Conservation (phyloP, 2,113 vertebrate genomes). For the Ailurus styani region DNA sequence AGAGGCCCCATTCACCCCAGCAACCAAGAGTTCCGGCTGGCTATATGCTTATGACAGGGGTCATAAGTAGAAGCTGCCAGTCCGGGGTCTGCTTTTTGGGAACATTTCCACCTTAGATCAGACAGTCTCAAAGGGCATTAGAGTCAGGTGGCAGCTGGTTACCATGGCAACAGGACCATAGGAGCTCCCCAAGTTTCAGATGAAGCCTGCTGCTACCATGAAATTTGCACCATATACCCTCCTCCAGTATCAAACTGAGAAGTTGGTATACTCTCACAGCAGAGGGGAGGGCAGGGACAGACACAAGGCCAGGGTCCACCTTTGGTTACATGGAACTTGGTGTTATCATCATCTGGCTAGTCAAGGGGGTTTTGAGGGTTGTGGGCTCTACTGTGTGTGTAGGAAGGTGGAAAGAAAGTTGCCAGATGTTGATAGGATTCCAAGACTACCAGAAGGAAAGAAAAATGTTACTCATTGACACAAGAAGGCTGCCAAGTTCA, state of each 20-base stretch:
- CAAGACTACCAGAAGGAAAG: neutral
- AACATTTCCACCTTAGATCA: conserved; percentile 74
- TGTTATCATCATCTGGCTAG: neutral
- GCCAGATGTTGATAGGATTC: neutral
- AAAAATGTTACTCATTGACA: neutral
- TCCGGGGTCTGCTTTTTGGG: conserved; percentile 45
- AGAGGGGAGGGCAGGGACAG: neutral
- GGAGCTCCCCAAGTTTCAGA: conserved; percentile 58
- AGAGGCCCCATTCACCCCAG: conserved; percentile 78
- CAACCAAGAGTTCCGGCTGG: conserved; percentile 72
- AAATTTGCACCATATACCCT: neutral
- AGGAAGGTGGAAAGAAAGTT: neutral
- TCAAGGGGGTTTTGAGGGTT: neutral
- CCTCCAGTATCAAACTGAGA: neutral
- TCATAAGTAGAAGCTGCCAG: conserved; percentile 66
- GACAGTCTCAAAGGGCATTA: conserved; percentile 47
- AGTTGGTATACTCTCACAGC: neutral
- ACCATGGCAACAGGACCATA: conserved; percentile 74
- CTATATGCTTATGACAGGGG: conserved; percentile 67
- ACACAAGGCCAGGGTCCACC: neutral
- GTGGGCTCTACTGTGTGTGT: neutral
- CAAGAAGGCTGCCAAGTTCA: neutral
- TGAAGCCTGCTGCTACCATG: conserved; percentile 57
- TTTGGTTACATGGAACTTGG: neutral
- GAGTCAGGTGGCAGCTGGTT: conserved; percentile 62